Conservation (phyloP, 1,140 invertebrate genomes). For the Papilio dardanus region DNA sequence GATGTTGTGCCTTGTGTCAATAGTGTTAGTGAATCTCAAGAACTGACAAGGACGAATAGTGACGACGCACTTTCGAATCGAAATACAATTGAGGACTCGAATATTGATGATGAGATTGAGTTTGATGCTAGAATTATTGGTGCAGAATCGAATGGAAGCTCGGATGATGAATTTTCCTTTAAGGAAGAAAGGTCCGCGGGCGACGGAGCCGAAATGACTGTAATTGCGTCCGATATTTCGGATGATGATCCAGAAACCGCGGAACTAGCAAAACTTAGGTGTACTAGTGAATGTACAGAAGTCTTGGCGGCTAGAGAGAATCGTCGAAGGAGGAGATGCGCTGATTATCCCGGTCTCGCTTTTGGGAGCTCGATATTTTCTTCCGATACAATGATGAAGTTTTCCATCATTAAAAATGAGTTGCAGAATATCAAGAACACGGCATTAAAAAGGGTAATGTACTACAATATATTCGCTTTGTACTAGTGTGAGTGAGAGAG, state of each 20-base stretch:
- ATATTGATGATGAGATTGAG: conserved; percentile 73
- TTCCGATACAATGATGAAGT: conserved; percentile 99
- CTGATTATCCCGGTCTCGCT: conserved; percentile 95
- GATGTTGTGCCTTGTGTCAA: conserved; percentile 81
- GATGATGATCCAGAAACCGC: conserved; percentile 89
- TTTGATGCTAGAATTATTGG: conserved; percentile 65
- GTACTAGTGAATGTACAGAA: conserved; percentile 93
- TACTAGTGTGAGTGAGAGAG: conserved; percentile 57
- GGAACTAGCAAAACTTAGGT: conserved; percentile 91
- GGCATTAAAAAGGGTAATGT: conserved; percentile 96
- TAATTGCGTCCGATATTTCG: conserved; percentile 64
- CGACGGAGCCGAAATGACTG: conserved; percentile 69
- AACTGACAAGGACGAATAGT: conserved; percentile 80
- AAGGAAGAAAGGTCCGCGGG: conserved; percentile 73
- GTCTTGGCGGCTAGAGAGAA: conserved; percentile 92
- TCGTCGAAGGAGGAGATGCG: conserved; percentile 88
- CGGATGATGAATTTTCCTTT: conserved; percentile 76
- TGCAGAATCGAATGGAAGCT: conserved; percentile 65
- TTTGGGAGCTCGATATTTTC: conserved; percentile 96
- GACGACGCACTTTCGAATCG: conserved; percentile 81
- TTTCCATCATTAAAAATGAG: conserved; percentile 97
- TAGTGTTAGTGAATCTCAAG: conserved; percentile 81
- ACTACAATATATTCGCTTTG: conserved; percentile 65
- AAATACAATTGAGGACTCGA: conserved; percentile 71
- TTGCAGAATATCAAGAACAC: conserved; percentile 98